Base-by-base conservation (phyloP, 1,140 invertebrate species). In the Branchinecta lindahli region DNA sequence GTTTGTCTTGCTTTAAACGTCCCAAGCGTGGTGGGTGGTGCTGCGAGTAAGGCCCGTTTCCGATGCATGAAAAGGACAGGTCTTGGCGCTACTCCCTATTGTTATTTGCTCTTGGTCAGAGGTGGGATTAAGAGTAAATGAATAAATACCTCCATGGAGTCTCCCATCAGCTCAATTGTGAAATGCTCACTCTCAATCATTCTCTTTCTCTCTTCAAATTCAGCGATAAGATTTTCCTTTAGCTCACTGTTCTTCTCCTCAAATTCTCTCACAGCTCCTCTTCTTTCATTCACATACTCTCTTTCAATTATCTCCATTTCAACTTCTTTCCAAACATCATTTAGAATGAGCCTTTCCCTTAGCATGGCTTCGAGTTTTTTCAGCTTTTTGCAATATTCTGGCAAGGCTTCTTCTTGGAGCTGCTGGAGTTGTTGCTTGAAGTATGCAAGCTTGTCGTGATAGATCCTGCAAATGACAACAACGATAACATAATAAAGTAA, bases 191-290 rank as follows among this genome's bases (percentile, higher is more conserved):
- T 84, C 80, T 97, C 94, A 73, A 97, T 91, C 73, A 88, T 84
- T 74, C 89, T 88, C 74, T 88, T 84, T 75, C 95, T 95, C 72
- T 97, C 94, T 77, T 96, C 94, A 77, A 96, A 87, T 77, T 96
- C 94, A 46, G 86, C 84, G 10, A 97, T 82, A 15, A 98, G 78
- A 80, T 87, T 93, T 78, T 96, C 94, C 75, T 88, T 87, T 10
- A 98, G 80, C 77, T 96, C 94, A 73, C 90, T 84, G 77, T 94
- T 94, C 77, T 96, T 96, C 74, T 97, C 93, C 78, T 97, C 92
- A 83, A 93, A 94, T 75, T 97, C 94, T 79, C 91, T 89, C 0
- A 84, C 86, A 5, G 92, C 89, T 44, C 88, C 86, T 79, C 89
- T 89, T 77, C 92, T 92, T 77, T 97, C 95, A 46, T 85, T 84